Percentiles rank a stretch among this genome's conserved stretches.
These are phyloP conservation scores for Arctocebus calabarensis DNA, from an alignment of 2,797 vertebrate genomes.

Conservation along the genomic window DNA sequence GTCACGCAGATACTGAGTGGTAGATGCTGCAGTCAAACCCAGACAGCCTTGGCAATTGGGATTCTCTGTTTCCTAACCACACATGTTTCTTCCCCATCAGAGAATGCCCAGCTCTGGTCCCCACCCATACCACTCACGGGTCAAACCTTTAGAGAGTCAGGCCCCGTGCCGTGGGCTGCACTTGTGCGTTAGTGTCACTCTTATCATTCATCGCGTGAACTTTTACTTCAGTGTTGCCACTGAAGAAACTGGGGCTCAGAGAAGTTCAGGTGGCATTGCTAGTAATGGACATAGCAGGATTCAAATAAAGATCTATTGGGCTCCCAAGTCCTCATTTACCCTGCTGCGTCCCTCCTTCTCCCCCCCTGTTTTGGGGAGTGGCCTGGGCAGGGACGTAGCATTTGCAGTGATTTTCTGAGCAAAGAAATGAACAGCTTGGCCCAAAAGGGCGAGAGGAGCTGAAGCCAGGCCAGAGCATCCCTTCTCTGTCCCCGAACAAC, in stretches of 20 bases:
- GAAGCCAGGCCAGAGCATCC: background rate
- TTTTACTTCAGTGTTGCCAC: background rate
- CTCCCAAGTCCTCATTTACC: background rate
- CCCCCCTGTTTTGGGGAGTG: background rate
- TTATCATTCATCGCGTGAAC: background rate
- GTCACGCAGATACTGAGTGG: background rate
- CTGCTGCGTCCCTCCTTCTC: background rate
- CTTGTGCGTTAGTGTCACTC: background rate
- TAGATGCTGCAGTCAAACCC: background rate
- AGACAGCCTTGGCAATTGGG: background rate
- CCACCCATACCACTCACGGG: background rate
- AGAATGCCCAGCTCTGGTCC: background rate
- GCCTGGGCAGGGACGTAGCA: background rate
- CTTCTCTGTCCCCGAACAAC: background rate
- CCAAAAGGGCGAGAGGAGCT: background rate
- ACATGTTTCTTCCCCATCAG: background rate
- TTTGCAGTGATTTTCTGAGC: conserved; percentile 50
- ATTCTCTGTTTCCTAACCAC: fast-evolving
- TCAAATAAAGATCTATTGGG: background rate
- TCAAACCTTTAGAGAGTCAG: background rate
- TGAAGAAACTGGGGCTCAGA: background rate
- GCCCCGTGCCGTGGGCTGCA: fast-evolving
- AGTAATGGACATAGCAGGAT: background rate
- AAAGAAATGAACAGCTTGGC: conserved; percentile 50
- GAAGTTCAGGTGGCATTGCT: background rate